Evolutionary conservation across 2,797 vertebrate species (phyloP).

Genomic region (Emys orbicularis): DNA sequence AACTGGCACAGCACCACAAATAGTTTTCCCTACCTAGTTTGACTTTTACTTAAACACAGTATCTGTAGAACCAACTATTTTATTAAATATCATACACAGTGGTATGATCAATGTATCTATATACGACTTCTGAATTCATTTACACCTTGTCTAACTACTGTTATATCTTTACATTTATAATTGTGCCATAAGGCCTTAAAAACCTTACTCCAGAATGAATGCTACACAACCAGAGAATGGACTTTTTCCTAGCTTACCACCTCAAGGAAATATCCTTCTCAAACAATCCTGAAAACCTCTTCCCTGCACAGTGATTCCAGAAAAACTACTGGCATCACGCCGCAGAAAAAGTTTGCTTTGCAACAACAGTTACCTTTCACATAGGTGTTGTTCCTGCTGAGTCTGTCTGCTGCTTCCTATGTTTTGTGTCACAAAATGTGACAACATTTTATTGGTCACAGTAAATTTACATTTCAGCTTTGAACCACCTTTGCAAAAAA

Average conservation of each 20-base stretch:
- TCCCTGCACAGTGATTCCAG: background rate
- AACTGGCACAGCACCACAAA: background rate
- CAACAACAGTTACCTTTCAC: background rate
- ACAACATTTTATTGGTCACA: background rate
- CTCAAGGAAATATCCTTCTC: background rate
- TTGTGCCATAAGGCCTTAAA: background rate
- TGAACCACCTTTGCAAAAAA: fast-evolving
- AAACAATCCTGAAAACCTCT: background rate
- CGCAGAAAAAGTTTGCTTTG: background rate
- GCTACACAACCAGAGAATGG: background rate
- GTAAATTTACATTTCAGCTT: background rate
- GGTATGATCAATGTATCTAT: background rate
- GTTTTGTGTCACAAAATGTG: background rate
- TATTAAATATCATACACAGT: background rate
- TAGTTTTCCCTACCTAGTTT: background rate
- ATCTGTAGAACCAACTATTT: background rate
- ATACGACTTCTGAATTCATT: background rate
- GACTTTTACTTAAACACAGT: background rate
- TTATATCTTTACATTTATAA: background rate
- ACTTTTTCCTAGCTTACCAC: background rate
- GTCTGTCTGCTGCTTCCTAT: background rate
- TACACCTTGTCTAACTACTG: background rate
- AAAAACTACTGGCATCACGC: background rate
- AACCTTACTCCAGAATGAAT: background rate
- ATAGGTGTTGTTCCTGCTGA: background rate